Conservation (phyloP, 2,113 vertebrate species). For the Desmodus rotundus region DNA sequence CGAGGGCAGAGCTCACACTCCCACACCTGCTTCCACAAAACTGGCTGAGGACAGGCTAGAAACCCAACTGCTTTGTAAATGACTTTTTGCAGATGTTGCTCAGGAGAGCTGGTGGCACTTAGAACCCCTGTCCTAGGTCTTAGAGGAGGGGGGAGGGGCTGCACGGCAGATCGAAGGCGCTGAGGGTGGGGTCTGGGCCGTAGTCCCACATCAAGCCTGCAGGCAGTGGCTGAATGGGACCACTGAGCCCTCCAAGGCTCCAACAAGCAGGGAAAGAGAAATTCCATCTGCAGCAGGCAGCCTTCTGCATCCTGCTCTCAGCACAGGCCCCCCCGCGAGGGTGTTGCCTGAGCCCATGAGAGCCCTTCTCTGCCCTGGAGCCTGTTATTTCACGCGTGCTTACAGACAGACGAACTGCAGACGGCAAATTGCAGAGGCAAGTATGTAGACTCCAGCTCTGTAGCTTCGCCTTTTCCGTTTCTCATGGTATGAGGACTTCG, state of each 20-base stretch:
- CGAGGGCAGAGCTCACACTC: neutral
- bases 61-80: neutral
- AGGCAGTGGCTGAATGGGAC: neutral
- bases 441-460: neutral
- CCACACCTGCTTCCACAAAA: neutral
- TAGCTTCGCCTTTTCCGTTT: neutral
- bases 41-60: neutral
- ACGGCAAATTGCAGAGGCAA: neutral
- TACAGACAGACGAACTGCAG: too few species aligned
- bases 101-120: neutral
- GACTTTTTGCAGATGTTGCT: neutral
- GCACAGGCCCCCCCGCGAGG: accelerated
- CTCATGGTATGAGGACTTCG: neutral
- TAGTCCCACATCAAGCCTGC: accelerated
- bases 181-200: neutral
- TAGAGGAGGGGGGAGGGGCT: neutral
- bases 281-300: neutral
- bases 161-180: neutral
- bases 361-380: accelerated
- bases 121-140: neutral
- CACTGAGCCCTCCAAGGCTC: neutral
- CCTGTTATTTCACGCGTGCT: accelerated
- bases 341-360: neutral
- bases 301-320: neutral
- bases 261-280: neutral